Base-by-base conservation (phyloP, 64 coral and sea anemone genomes). In the Dendronephthya gigantea region DNA sequence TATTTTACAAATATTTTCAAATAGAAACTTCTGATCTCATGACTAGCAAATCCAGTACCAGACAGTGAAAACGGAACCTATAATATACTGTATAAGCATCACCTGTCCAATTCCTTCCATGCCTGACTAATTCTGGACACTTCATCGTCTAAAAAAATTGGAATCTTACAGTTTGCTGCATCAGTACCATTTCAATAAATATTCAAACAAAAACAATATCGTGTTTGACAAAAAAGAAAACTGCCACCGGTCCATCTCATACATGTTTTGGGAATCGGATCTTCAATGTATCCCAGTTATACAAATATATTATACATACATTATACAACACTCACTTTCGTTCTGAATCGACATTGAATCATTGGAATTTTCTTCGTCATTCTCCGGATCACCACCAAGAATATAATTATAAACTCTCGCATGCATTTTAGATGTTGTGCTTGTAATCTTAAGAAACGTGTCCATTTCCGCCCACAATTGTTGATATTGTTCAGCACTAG, bases 401-500 rank as follows among this genome's bases (percentile, higher is more conserved):
- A 79, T 19, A 79, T 79, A 79, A 79, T 79, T 36, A 34, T 36
- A 79, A 39, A 79, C 32, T 19, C 29, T 79, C 15, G 72, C 72
- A 79, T 79, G 72, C 72, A 79, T 79, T 79, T 79, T 79, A 15
- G 72, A 79, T 16, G 72, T 35, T 34, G 72, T 15, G 30, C 72
- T 79, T 35, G 32, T 39, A 15, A 0, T 79, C 37, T 79, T 19
- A 34, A 79, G 72, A 79, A 79, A 79, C 17, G 72, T 79, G 15
- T 79, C 72, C 72, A 79, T 79, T 39, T 79, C 72, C 15, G 72
- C 72, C 72, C 72, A 79, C 25, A 79, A 12, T 39, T 79, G 72
- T 8, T 29, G 72, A 79, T 79, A 79, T 79, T 79, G 72, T 79
- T 79, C 72, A 79, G 19, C 72, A 17, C 72, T 79, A 16, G 32